Evolutionary conservation across 92 coral and sea anemone species (phyloP), one percentile per base, ranked within the genome.

Genomic region (Epizoanthus illoricatus): DNA sequence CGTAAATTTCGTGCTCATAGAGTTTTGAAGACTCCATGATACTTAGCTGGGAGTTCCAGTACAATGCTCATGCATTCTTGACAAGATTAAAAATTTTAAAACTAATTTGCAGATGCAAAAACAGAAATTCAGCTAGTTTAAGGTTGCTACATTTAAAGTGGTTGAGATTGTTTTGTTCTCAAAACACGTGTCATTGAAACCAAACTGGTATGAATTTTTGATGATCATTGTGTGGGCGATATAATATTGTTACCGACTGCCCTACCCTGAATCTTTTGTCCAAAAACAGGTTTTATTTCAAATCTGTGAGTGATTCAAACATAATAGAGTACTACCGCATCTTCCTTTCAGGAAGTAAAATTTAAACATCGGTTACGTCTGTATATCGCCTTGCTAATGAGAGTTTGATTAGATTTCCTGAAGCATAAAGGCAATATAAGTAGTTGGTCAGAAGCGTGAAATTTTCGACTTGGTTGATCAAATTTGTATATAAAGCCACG

Each of bases 161-260:
- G 61, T 40, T 8, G 42, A 42, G 66, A 63, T 18, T 78, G 69
- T 19, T 63, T 78, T 63, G 67, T 21, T 78, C 66, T 41, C 59
- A 78, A 59, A 78, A 78, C 82, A 78, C 82, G 82, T 78, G 82
- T 78, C 82, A 43, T 78, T 52, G 54, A 41, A 62, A 63, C 55
- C 65, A 16, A n/a, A 23, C 71, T 20, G 42, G 71, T 63, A 62
- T 78, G 19, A 78, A 78, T 78, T 63, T 78, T 78, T 78, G 62
- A 78, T 78, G 45, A 19, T 47, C 42, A 39, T 78, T 78, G 82
- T 78, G 70, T n/a, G 60, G 1, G 28, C 42, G 17, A 62, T 7
- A 58, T 20, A n/a, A 21, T 55, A 59, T 45, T 2, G 64, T 63
- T 62, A 4, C 5, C 5, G 41, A 8, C 33, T 36, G 5, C 45